A percentile compares a stretch with the other conserved stretches of the same genome.
These are phyloP conservation scores for Chionomys nivalis DNA, from an alignment of 2,113 vertebrate genomes.

Conservation along the genomic window DNA sequence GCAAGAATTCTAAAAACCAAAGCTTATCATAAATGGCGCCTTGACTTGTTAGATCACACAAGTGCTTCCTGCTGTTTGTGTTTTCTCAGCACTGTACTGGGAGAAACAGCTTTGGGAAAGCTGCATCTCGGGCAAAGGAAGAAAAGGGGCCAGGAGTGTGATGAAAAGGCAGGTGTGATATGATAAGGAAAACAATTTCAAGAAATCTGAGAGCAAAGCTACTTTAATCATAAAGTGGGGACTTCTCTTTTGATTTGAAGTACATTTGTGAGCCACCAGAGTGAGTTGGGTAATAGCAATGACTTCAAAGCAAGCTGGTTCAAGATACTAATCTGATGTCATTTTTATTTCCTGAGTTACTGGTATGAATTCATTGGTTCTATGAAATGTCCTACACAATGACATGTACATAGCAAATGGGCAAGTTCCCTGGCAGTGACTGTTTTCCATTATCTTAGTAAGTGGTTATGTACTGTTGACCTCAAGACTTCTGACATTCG, in stretches of 20 bases:
- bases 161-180: background rate
- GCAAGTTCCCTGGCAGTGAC: background rate
- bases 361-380: background rate
- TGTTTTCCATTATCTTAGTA: constrained; percentile 31
- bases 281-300: constrained; percentile 41
- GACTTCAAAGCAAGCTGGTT: constrained; percentile 32
- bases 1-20: background rate
- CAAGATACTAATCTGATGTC: constrained; percentile 31
- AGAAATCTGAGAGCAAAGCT: background rate
- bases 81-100: background rate
- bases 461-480: background rate
- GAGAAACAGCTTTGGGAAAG: background rate
- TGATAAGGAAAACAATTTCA: constrained; percentile 12
- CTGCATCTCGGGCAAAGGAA: background rate
- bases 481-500: constrained; percentile 42
- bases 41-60: background rate
- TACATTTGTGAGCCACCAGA: background rate
- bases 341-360: constrained; percentile 49
- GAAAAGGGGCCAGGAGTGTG: background rate
- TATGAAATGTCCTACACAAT: background rate
- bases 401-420: background rate
- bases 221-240: background rate
- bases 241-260: constrained; percentile 48
- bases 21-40: background rate
- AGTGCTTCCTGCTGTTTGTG: background rate